phyloP scores from a whole-genome alignment of 2,113 vertebrate genomes.

The Danio rerio region GRCz12tu NC_133200.1:4889001-4889500 shows the following conservation, averaged over 20 bases:
- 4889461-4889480: too few relatives aligned
- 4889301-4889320: not conserved
- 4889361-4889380: too few relatives aligned
- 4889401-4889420: too few relatives aligned
- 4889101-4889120: slow-evolving; percentile 60
- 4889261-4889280: not conserved
- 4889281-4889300: slow-evolving; percentile 6
- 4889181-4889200: slow-evolving; percentile 27
- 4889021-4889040: slow-evolving; percentile 37
- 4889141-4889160: slow-evolving; percentile 22
- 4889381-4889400: too few relatives aligned
- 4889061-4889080: slow-evolving; percentile 64
- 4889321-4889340: not conserved
- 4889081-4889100: slow-evolving; percentile 63
- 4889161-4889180: slow-evolving; percentile 22
- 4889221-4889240: not conserved
- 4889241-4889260: not conserved
- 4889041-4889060: slow-evolving; percentile 58
- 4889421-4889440: too few relatives aligned
- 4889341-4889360: not conserved
- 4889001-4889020: slow-evolving; percentile 35
- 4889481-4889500: too few relatives aligned
- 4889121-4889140: not conserved
- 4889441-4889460: too few relatives aligned
- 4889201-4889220: slow-evolving; percentile 13